Evolutionary conservation across 2,888 invertebrate species (phyloP).

Genomic region (Sepiola atlantica): DNA sequence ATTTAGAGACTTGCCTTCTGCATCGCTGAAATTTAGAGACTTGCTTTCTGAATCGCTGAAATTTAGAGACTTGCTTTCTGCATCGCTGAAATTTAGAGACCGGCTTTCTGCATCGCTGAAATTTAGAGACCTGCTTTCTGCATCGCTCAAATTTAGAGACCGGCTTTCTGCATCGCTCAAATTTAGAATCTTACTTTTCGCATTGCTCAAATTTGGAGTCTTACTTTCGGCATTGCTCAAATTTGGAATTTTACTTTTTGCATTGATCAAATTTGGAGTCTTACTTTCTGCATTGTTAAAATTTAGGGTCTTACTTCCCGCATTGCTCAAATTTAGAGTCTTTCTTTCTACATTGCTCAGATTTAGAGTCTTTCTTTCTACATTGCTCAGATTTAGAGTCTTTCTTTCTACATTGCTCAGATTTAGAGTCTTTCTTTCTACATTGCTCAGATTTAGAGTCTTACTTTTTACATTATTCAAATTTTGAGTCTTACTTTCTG

Average conservation of each 20-base stretch:
- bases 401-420: not conserved
- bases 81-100: not conserved
- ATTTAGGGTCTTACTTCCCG: not conserved
- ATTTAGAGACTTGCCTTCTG: not conserved
- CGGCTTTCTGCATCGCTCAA: not conserved
- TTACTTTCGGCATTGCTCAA: not conserved
- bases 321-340: not conserved
- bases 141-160: not conserved
- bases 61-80: not conserved
- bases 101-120: not conserved
- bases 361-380: not conserved
- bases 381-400: not conserved
- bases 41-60: not conserved
- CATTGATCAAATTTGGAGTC: not conserved
- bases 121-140: not conserved
- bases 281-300: not conserved
- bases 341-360: not conserved
- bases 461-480: not conserved
- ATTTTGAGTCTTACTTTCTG: not conserved
- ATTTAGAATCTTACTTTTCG: not conserved
- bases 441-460: not conserved
- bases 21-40: not conserved
- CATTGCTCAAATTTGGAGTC: not conserved
- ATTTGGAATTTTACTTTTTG: not conserved
- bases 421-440: not conserved